phyloP scores from a whole-genome alignment of 2,888 invertebrate species.

The Anarsia innoxiella region DNA sequence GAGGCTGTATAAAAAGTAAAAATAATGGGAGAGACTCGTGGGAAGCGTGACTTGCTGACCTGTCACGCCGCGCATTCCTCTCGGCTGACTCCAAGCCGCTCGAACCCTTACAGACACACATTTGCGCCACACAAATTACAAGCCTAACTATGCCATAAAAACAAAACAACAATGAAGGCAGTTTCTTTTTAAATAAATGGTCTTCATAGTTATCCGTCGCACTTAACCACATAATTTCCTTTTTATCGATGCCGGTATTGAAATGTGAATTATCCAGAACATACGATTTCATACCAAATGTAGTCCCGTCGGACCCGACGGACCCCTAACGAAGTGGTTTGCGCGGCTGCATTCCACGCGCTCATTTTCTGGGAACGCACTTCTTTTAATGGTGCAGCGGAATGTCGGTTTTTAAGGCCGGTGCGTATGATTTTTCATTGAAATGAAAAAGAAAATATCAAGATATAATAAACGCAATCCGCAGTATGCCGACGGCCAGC shows the following conservation, averaged over 20 bases:
- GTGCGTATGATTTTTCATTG: constrained; percentile 65
- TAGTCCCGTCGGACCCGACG: constrained; percentile 15
- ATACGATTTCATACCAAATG: constrained; percentile 6
- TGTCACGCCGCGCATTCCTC: constrained; percentile 35
- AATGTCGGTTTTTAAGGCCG: constrained; percentile 53
- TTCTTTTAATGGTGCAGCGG: constrained; percentile 47
- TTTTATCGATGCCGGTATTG: constrained; percentile 1
- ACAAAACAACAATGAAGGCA: too few species aligned
- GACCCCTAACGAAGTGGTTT: constrained; percentile 50
- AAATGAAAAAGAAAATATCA: constrained; percentile 54
- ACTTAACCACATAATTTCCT: too few species aligned
- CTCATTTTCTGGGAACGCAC: constrained; percentile 61
- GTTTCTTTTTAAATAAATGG: too few species aligned
- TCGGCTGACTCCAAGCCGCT: not conserved
- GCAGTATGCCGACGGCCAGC: constrained; percentile 36
- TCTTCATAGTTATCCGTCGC: too few species aligned
- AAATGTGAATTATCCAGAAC: not conserved
- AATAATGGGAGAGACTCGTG: constrained; percentile 28
- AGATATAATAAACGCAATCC: constrained; percentile 45
- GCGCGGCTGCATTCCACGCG: constrained; percentile 52
- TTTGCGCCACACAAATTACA: constrained; percentile 6
- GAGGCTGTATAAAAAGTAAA: constrained; percentile 18
- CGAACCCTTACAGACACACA: not conserved
- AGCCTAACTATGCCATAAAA: too few species aligned
- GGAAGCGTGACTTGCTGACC: constrained; percentile 28